Evolutionary conservation across 2,797 vertebrate genomes (phyloP), one percentile per base, ranked within the genome.

Genomic region (Scolopax rusticola): DNA sequence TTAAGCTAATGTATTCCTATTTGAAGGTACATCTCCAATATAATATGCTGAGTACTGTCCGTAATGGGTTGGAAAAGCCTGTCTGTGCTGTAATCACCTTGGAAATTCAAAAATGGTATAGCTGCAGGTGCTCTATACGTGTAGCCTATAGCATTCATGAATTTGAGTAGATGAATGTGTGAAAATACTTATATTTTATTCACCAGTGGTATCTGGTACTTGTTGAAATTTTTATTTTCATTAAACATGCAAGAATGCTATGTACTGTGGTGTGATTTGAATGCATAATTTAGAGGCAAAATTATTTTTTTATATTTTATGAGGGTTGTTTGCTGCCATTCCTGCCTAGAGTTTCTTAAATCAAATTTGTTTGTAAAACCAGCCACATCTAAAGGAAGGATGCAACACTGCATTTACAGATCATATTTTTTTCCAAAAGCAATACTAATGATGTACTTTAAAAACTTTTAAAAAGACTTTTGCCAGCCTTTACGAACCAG

Each of bases 161-260:
- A 74, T 74, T 65, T 16, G 10, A 7, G 17, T 27, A 51, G 70
- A 82, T 0, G 3, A 41, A 90, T 80, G 33, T 75, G 64, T 90
- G 84, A 92, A 87, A 93, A 93, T 71, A 45, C 64, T 82, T 86
- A n/a, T 30, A 65, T 92, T 95, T 93, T 93, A 93, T 96, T 94
- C 78, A 89, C 68, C 41, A 94, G 74, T 61, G 17, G 45, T 93
- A 77, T 77, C 70, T 78, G 70, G 68, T 91, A 95, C 54, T 59
- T 95, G 63, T 5, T 94, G 84, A 95, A 96, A 89, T 80, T 94
- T 96, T 96, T 57, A 94, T 95, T 96, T 94, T 93, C 93, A 95
- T 97, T 93, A 93, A 93, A 75, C 75, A 93, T 96, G 93, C 93
- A 95, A 85, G 84, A 93, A 82, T 75, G 47, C 45, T 92, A 30